Evolutionary conservation across 2,888 invertebrate species (phyloP).

Genomic region (Thymelicus lineola): DNA sequence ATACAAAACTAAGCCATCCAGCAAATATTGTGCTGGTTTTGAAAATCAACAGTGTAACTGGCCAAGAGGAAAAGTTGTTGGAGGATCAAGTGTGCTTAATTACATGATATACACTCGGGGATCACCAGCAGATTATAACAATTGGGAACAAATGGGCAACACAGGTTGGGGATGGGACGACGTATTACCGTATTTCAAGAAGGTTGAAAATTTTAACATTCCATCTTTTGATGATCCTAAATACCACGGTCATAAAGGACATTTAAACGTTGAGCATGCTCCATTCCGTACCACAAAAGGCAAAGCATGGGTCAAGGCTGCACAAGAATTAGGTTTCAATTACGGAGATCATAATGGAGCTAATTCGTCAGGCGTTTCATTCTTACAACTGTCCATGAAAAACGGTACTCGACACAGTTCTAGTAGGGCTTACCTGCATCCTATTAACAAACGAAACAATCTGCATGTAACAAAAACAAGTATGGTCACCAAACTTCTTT

Average conservation of each 20-base stretch:
- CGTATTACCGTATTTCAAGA: slow-evolving; percentile 91
- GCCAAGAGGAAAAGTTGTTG: slow-evolving; percentile 93
- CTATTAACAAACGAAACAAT: slow-evolving; percentile 85
- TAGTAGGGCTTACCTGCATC: slow-evolving; percentile 87
- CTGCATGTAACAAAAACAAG: slow-evolving; percentile 86
- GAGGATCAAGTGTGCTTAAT: slow-evolving; percentile 92
- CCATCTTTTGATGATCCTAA: slow-evolving; percentile 78
- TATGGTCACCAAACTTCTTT: slow-evolving; percentile 85
- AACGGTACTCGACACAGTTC: slow-evolving; percentile 89
- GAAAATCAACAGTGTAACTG: slow-evolving; percentile 90
- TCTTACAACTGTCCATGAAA: slow-evolving; percentile 86
- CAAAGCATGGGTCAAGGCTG: slow-evolving; percentile 86
- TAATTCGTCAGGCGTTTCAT: slow-evolving; percentile 86
- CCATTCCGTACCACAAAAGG: slow-evolving; percentile 81
- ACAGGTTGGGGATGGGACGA: slow-evolving; percentile 90
- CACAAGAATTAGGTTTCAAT: slow-evolving; percentile 85
- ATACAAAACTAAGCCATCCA: slow-evolving; percentile 91
- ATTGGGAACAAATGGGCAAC: slow-evolving; percentile 90
- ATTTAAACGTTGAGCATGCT: slow-evolving; percentile 82
- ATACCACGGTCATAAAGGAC: slow-evolving; percentile 84
- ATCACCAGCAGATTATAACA: slow-evolving; percentile 89
- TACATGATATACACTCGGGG: slow-evolving; percentile 93
- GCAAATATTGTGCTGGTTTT: slow-evolving; percentile 90
- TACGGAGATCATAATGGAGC: slow-evolving; percentile 86
- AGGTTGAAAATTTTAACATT: slow-evolving; percentile 89